Base-by-base conservation (phyloP, 2,113 vertebrate genomes). In the Salvelinus alpinus region DNA sequence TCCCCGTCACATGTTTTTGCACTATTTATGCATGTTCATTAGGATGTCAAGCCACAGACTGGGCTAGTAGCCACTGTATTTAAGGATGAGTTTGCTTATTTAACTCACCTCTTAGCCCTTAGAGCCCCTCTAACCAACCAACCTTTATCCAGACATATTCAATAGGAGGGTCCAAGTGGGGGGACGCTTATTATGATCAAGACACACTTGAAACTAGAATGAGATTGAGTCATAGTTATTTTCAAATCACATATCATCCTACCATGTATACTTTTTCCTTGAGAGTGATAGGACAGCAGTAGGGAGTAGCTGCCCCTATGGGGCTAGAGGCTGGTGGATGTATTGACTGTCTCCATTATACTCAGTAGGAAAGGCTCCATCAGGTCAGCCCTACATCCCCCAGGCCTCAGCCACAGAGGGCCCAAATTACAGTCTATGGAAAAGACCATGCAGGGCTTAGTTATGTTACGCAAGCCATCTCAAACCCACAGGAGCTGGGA, bases 1-100 rank as follows among this genome's bases (percentile, higher is more conserved):
- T 25, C 16, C n/a, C 29, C 29, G 13, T 18, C 34, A 66, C 47
- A 59, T 29, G 27, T 47, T 60, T 13, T 76, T 74, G 29, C 59
- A 48, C 22, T 72, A 44, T 54, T 75, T 74, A 62, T 73, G 71
- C 57, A 73, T 73, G 71, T 73, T 34, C 31, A n/a, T 54, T 54
- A 64, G 14, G 72, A 74, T 74, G 60, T 62, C 62, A 64, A 47
- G 62, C 59, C 24, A 65, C 60, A 64, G 27, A 59, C 22, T 5
- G 29, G 65, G 16, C 22, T 71, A 38, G 34, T 44, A 11, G 38
- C 38, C 38, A 44, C 9, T 44, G 38, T 44, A 44, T 11, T 44
- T 9, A 44, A 44, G 38, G 38, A 44, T 44, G 38, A 44, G 38
- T 44, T 44, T 44, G 38, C 38, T 44, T 44, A 44, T 44, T 44